These are phyloP conservation scores for Schizaphis graminum DNA, from an alignment of 2,888 invertebrate species.

Conservation along the genomic window DNA sequence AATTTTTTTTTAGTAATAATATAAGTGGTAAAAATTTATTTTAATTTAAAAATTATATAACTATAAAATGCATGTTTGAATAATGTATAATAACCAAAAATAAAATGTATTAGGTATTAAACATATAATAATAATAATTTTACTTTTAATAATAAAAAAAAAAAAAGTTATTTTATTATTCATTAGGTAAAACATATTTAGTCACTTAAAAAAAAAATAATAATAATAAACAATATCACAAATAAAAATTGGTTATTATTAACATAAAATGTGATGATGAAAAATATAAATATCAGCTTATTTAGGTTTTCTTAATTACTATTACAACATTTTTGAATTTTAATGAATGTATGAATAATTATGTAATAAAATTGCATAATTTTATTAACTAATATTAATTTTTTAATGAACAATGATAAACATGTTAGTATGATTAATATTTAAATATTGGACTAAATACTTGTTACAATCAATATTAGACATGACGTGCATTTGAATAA, in stretches of 20 bases:
- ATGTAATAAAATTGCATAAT: neutral
- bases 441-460: slow-evolving; percentile 50
- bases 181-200: neutral
- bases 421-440: slow-evolving; percentile 11
- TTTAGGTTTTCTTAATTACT: slow-evolving; percentile 18
- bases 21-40: neutral
- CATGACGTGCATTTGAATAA: slow-evolving; percentile 12
- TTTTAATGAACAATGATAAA: slow-evolving; percentile 18
- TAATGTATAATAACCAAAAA: neutral
- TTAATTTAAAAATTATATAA: slow-evolving; percentile 24
- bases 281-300: slow-evolving; percentile 33
- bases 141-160: slow-evolving; percentile 5
- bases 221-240: slow-evolving; percentile 29
- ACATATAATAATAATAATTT: slow-evolving; percentile 7
- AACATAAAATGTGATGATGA: slow-evolving; percentile 20
- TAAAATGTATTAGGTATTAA: neutral
- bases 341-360: neutral
- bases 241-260: neutral
- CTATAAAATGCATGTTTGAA: neutral
- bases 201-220: neutral
- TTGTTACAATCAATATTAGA: slow-evolving; percentile 6
- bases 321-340: slow-evolving; percentile 9
- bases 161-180: neutral
- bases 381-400: slow-evolving; percentile 14
- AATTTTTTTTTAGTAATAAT: neutral